Conservation (phyloP, 2,888 invertebrate genomes). For the Alcis repandata region DNA sequence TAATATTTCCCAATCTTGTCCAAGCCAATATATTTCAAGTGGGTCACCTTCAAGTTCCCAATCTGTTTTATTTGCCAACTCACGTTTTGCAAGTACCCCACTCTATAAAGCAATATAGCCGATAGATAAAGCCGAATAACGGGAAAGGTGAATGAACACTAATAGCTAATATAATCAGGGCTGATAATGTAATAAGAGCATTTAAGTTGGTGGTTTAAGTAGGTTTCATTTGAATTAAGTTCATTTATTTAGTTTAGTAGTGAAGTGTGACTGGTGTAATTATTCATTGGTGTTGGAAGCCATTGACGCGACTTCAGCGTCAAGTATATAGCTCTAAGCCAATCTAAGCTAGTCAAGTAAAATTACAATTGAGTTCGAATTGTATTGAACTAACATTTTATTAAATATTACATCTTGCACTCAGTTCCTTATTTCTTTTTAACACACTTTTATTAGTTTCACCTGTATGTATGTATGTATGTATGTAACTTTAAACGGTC, state of each 20-base stretch:
- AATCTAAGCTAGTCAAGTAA: no score
- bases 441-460: no score
- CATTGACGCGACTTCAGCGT: no score
- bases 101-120: conserved; percentile 6
- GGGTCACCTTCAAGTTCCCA: conserved; percentile 6
- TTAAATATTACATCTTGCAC: no score
- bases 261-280: no score
- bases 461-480: no score
- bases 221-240: not conserved
- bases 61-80: not conserved
- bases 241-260: not conserved
- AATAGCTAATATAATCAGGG: conserved; percentile 43
- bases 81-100: conserved; percentile 4
- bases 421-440: no score
- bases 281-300: no score
- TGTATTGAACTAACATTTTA: no score
- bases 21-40: not conserved
- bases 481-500: no score
- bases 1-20: not conserved
- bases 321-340: no score
- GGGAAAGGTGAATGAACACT: conserved; percentile 50
- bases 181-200: conserved; percentile 27
- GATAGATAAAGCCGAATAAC: conserved; percentile 38
- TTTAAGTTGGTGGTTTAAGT: not conserved
- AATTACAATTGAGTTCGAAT: no score